Percentiles rank a stretch among this genome's conserved stretches.
These are phyloP conservation scores for Pica pica DNA, from an alignment of 2,113 vertebrate genomes.

Conservation along the genomic window DNA sequence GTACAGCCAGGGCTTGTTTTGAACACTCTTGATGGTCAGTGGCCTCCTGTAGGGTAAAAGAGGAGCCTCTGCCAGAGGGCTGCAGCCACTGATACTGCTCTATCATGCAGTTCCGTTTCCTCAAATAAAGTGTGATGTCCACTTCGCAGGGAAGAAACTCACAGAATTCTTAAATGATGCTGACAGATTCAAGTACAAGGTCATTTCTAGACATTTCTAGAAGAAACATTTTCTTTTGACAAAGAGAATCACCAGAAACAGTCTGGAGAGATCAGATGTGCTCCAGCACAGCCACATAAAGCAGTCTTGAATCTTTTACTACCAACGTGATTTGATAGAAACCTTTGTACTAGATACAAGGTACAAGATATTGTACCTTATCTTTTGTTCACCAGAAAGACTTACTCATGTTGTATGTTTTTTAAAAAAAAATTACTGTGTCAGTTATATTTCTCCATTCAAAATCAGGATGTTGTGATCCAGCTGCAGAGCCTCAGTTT, in stretches of 20 bases:
- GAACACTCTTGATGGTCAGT: background rate
- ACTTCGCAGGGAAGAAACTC: background rate
- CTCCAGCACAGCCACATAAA: background rate
- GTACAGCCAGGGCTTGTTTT: background rate
- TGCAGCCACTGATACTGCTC: background rate
- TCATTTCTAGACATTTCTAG: background rate
- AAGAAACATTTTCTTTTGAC: background rate
- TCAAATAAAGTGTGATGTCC: background rate
- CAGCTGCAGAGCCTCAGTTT: background rate
- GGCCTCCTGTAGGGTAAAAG: background rate
- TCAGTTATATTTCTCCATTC: background rate
- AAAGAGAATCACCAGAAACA: background rate
- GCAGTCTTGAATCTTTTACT: background rate
- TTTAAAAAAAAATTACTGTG: background rate
- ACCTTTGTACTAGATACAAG: no score
- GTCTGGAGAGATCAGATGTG: background rate
- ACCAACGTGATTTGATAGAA: background rate
- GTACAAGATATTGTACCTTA: background rate
- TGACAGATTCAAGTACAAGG: background rate
- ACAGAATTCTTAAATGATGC: background rate
- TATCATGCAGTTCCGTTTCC: background rate
- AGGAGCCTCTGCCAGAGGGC: background rate
- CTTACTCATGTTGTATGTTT: background rate
- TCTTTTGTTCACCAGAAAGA: background rate
- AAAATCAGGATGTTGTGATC: background rate